A percentile compares a stretch with the other conserved stretches of the same genome.
Conservation (phyloP, 2,888 invertebrate genomes). For the Germaria angustata region DNA sequence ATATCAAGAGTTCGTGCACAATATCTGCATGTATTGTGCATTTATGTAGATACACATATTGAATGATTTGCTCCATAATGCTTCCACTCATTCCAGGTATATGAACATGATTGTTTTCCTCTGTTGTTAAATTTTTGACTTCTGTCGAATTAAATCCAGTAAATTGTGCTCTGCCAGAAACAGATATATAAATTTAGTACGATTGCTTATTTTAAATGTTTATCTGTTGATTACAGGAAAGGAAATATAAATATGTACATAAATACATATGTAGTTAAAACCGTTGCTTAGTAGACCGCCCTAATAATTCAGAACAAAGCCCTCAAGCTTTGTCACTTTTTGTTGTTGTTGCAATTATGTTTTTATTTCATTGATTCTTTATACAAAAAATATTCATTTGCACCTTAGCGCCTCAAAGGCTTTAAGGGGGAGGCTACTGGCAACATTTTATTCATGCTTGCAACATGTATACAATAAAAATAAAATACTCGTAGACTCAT, state of each 20-base stretch:
- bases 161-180: slow-evolving; percentile 73
- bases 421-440: too few relatives aligned
- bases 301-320: too few relatives aligned
- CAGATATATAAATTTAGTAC: neutral
- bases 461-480: too few relatives aligned
- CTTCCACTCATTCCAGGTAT: slow-evolving; percentile 89
- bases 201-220: neutral
- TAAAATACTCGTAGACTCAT: too few relatives aligned
- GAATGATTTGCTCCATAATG: slow-evolving; percentile 88
- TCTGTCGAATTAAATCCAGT: slow-evolving; percentile 72
- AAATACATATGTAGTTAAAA: neutral
- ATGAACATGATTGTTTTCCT: slow-evolving; percentile 85
- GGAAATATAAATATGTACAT: neutral
- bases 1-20: slow-evolving; percentile 89
- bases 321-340: too few relatives aligned
- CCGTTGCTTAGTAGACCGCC: too few relatives aligned
- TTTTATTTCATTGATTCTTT: too few relatives aligned
- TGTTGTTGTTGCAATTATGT: too few relatives aligned
- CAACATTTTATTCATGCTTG: too few relatives aligned
- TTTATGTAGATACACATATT: slow-evolving; percentile 91
- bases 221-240: too few relatives aligned
- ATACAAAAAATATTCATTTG: too few relatives aligned
- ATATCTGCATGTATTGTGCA: slow-evolving; percentile 88
- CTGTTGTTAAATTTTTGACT: slow-evolving; percentile 55
- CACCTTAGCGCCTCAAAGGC: too few relatives aligned